Conservation (phyloP, 2,888 invertebrate genomes). For the Aleiodes alternator region DNA sequence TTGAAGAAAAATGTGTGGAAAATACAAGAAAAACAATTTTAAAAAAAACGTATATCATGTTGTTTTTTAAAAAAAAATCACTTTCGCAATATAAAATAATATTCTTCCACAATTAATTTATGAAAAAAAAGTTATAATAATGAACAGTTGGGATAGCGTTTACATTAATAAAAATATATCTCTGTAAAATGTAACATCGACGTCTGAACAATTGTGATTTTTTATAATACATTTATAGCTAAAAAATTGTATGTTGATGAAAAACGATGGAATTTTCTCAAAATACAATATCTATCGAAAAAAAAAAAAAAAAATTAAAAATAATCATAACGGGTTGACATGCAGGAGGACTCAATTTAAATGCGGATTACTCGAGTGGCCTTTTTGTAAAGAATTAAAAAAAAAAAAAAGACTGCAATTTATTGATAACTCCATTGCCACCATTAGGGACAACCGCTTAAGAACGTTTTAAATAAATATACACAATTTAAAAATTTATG, state of each 20-base stretch:
- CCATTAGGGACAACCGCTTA: conserved; percentile 40
- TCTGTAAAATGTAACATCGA: conserved; percentile 51
- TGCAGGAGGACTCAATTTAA: conserved; percentile 11
- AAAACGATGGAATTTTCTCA: conserved; percentile 53
- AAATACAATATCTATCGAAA: conserved; percentile 27
- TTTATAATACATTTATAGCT: conserved; percentile 50
- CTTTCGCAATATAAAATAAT: conserved; percentile 30
- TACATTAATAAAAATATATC: conserved; percentile 24
- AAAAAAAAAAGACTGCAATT: conserved; percentile 67
- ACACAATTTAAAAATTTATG: conserved; percentile 26
- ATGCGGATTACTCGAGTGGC: conserved; percentile 64
- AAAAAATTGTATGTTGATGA: conserved; percentile 37
- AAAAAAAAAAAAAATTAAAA: conserved; percentile 6
- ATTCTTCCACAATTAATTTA: conserved; percentile 52
- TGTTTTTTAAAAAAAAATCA: conserved; percentile 51
- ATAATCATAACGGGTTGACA: conserved; percentile 28
- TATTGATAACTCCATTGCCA: conserved; percentile 58
- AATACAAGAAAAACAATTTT: conserved; percentile 32
- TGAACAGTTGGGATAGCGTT: conserved; percentile 32
- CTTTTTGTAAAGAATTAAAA: conserved; percentile 60
- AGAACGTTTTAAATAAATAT: conserved; percentile 24
- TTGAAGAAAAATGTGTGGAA: conserved; percentile 41
- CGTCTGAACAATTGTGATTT: conserved; percentile 58
- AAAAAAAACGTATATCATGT: conserved; percentile 39
- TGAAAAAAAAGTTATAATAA: background rate